These are phyloP conservation scores for Neosilurus hyrtlii DNA, from an alignment of 2,797 vertebrate species.

Conservation along the genomic window DNA sequence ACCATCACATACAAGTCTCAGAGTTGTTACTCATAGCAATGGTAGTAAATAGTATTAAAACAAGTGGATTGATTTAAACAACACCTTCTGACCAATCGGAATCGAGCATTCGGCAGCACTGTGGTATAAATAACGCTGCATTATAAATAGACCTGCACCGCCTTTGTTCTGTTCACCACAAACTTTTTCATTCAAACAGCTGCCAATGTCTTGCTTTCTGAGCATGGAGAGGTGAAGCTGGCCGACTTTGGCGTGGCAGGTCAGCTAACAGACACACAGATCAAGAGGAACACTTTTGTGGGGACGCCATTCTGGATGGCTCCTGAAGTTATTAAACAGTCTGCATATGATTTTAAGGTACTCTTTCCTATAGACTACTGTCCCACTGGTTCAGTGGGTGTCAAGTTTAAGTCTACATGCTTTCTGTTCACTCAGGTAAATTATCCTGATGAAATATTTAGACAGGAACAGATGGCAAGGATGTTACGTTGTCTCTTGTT, in stretches of 20 bases:
- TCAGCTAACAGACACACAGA: constrained; percentile 84
- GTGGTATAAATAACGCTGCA: background rate
- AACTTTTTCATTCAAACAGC: constrained; percentile 59
- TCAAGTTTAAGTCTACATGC: constrained; percentile 35
- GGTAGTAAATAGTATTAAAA: background rate
- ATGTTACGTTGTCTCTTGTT: background rate
- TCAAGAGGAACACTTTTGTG: constrained; percentile 87
- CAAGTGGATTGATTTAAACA: background rate
- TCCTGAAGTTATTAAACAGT: constrained; percentile 87
- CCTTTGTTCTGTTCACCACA: constrained; percentile 9
- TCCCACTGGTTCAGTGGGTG: constrained; percentile 8
- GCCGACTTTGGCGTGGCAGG: constrained; percentile 86
- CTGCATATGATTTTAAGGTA: constrained; percentile 87
- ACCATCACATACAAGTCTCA: background rate
- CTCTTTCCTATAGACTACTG: constrained; percentile 33
- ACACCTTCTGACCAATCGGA: background rate
- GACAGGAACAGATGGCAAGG: constrained; percentile 39
- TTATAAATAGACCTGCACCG: background rate
- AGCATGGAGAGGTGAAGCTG: constrained; percentile 85
- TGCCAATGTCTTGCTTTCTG: constrained; percentile 84
- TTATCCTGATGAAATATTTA: constrained; percentile 49
- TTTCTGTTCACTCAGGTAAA: constrained; percentile 37
- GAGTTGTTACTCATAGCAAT: background rate
- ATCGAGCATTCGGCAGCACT: background rate
- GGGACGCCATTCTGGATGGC: constrained; percentile 90